Evolutionary conservation across 2,888 invertebrate species (phyloP).

Genomic region (Diplolepis rosae): DNA sequence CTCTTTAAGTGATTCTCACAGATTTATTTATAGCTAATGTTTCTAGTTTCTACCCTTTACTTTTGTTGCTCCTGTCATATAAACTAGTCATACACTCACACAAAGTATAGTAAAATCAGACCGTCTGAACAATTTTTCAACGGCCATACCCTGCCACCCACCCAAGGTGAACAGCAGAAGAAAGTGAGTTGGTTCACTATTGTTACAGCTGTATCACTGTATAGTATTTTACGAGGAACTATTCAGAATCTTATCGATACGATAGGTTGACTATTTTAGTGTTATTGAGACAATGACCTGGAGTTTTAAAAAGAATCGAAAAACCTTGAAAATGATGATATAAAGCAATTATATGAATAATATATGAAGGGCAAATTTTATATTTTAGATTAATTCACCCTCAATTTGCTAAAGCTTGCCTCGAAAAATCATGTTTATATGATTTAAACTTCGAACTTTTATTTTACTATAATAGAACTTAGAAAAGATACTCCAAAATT

Average conservation of each 20-base stretch:
- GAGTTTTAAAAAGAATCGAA: no score
- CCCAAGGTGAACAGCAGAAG: constrained; percentile 1
- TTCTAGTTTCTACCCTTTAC: neutral
- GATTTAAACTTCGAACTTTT: no score
- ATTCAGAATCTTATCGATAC: neutral
- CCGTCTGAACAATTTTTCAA: neutral
- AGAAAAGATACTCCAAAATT: no score
- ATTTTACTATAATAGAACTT: no score
- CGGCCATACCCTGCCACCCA: neutral
- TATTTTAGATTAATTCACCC: no score
- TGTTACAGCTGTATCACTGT: neutral
- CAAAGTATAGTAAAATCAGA: constrained; percentile 1
- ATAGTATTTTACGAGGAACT: neutral
- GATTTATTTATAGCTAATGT: constrained; percentile 13
- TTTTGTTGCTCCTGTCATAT: neutral
- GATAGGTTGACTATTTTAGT: neutral
- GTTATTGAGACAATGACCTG: no score
- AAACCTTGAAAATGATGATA: no score
- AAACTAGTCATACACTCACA: neutral
- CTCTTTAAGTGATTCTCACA: neutral
- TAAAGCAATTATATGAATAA: no score
- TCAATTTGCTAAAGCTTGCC: no score
- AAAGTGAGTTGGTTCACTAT: neutral
- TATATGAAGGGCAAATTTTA: no score
- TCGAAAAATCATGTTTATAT: no score